Evolutionary conservation across 2,888 invertebrate genomes (phyloP), one percentile per base, ranked within the genome.

Genomic region (Muschampia plurimacula): DNA sequence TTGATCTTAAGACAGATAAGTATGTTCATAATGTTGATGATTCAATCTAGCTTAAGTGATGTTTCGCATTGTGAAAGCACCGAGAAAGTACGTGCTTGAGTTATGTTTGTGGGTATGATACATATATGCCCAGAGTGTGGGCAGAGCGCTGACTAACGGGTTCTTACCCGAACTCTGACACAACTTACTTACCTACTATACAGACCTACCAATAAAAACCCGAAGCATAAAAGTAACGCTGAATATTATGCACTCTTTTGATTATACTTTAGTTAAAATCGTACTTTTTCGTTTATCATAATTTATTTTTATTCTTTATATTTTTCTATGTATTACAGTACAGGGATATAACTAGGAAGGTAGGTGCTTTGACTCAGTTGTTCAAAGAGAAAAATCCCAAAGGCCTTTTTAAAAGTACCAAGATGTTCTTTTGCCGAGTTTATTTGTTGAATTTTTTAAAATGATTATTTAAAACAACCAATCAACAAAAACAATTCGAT

Each of bases 81-180:
- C 44, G 67, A 59, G 74, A 75, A 75, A 75, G 75, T 72, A 39
- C 63, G 66, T 63, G 44, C 75, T 78, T 74, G 75, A 69, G 70
- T 67, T 72, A 71, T 32, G 59, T 59, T 55, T 39, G 67, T 76
- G 73, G 76, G 77, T 62, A 69, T 73, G 72, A 15, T 32, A 52
- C 66, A 66, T 66, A 52, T 39, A 39, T 39, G 44, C 44, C 57
- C 67, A 15, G 13, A 5, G 59, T 57, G 67, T 59, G 68, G 68
- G 68, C 60, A 44, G 68, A 60, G 10, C 55, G 36, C 28, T 88
- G 88, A 89, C 83, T 89, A 89, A 90, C 86, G 86, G 85, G 83
- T 83, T 84, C 83, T 83, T 77, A 75, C 77, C 79, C 82, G 84
- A 86, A 87, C 84, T 83, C 78, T 81, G 81, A 81, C 81, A 84